Conservation (phyloP, 2,113 vertebrate species). For the Channa maculata region DNA sequence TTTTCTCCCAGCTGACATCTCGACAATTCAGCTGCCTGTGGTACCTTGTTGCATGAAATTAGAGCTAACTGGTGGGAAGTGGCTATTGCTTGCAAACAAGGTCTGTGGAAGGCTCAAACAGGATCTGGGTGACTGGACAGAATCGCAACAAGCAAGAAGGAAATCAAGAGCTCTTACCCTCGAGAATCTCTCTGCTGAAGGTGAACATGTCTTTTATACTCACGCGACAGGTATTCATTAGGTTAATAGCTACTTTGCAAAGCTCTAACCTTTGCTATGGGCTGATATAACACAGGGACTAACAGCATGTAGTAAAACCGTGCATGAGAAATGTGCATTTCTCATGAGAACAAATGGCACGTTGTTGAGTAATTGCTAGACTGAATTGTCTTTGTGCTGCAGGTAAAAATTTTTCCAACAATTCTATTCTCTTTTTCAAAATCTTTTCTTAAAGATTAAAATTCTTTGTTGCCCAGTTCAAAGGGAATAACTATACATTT, state of each 20-base stretch:
- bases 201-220: slow-evolving; percentile 83
- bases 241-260: slow-evolving; percentile 61
- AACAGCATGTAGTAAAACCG: slow-evolving; percentile 59
- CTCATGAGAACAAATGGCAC: neutral
- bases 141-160: slow-evolving; percentile 24
- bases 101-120: slow-evolving; percentile 28
- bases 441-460: neutral
- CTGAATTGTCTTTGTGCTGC: slow-evolving; percentile 1
- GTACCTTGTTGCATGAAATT: slow-evolving; percentile 67
- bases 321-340: neutral
- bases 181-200: slow-evolving; percentile 68
- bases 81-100: slow-evolving; percentile 25
- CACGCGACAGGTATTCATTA: slow-evolving; percentile 74
- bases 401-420: neutral
- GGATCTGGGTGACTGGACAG: slow-evolving; percentile 22
- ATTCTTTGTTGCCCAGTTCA: neutral
- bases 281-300: slow-evolving; percentile 50
- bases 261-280: slow-evolving; percentile 55
- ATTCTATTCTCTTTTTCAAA: neutral
- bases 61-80: slow-evolving; percentile 72
- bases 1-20: slow-evolving; percentile 39
- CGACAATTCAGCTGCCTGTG: slow-evolving; percentile 39
- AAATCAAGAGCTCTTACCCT: slow-evolving; percentile 31
- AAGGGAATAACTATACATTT: no score
- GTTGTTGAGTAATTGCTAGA: neutral